Evolutionary conservation across 92 coral and sea anemone species (phyloP).

Genomic region (Metridium senile): DNA sequence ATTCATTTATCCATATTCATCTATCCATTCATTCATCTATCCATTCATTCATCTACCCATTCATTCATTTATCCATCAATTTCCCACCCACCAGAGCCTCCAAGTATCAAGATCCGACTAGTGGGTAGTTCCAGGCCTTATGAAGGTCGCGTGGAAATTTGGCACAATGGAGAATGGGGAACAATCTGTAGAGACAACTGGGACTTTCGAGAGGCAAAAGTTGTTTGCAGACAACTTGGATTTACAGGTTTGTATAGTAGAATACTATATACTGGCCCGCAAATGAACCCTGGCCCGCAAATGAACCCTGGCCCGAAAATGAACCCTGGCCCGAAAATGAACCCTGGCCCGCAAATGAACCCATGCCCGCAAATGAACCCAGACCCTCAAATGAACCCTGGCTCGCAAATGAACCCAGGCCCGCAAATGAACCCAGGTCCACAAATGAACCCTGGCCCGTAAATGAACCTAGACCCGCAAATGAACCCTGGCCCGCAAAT

Average conservation of each 20-base stretch:
- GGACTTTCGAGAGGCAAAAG: conserved; percentile 24
- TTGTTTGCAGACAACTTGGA: conserved; percentile 32
- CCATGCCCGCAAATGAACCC: too few species aligned
- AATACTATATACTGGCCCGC: not conserved
- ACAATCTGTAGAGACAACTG: conserved; percentile 35
- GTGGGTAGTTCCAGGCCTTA: conserved; percentile 21
- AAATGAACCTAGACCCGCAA: too few species aligned
- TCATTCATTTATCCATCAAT: not conserved
- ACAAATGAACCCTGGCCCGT: too few species aligned
- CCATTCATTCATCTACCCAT: not conserved
- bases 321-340: too few species aligned
- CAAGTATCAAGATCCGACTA: conserved; percentile 12
- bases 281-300: too few species aligned
- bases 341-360: too few species aligned
- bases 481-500: too few species aligned
- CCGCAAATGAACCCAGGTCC: too few species aligned
- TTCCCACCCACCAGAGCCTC: not conserved
- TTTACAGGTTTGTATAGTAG: conserved; percentile 11
- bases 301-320: not conserved
- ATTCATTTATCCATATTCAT: not conserved
- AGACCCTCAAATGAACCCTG: too few species aligned
- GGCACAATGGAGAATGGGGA: conserved; percentile 32
- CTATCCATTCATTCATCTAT: not conserved
- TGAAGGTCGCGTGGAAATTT: conserved; percentile 33
- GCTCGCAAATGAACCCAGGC: too few species aligned